Evolutionary conservation across 2,113 vertebrate species (phyloP).

Genomic region (Spea multiplicata): DNA sequence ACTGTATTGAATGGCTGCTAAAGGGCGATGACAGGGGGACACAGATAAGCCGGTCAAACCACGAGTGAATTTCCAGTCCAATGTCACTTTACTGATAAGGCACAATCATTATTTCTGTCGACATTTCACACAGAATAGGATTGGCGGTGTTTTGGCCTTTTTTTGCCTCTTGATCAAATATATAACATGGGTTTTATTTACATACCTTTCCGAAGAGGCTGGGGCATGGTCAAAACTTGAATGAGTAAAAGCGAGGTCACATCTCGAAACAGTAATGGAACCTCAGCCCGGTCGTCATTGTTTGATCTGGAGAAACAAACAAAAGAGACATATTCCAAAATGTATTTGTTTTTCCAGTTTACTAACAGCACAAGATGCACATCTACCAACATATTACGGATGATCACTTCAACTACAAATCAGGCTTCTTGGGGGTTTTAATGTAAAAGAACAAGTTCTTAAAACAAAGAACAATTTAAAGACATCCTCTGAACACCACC

Average conservation of each 20-base stretch:
- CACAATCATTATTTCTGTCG: slow-evolving; percentile 52
- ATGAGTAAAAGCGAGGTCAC: slow-evolving; percentile 92
- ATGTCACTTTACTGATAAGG: slow-evolving; percentile 58
- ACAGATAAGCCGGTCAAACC: slow-evolving; percentile 59
- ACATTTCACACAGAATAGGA: slow-evolving; percentile 43
- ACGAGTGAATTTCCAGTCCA: slow-evolving; percentile 54
- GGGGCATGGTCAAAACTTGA: slow-evolving; percentile 97
- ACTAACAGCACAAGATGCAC: background rate
- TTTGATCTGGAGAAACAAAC: slow-evolving; percentile 66
- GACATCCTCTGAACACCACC: no score
- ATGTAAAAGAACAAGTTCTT: no score
- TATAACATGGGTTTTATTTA: slow-evolving; percentile 37
- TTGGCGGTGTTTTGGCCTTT: slow-evolving; percentile 33
- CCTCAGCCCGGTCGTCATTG: slow-evolving; percentile 85
- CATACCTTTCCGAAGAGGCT: slow-evolving; percentile 91
- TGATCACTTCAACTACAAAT: no score
- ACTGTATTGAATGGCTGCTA: slow-evolving; percentile 60
- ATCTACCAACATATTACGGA: no score
- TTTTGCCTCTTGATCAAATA: slow-evolving; percentile 1
- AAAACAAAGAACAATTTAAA: no score
- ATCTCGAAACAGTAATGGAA: slow-evolving; percentile 93
- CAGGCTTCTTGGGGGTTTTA: no score
- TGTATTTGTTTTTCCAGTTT: background rate
- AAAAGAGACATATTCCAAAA: slow-evolving; percentile 14
- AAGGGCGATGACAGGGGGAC: slow-evolving; percentile 55